Evolutionary conservation across 1,140 invertebrate genomes (phyloP), one percentile per base, ranked within the genome.

Genomic region (Heliconius congener): DNA sequence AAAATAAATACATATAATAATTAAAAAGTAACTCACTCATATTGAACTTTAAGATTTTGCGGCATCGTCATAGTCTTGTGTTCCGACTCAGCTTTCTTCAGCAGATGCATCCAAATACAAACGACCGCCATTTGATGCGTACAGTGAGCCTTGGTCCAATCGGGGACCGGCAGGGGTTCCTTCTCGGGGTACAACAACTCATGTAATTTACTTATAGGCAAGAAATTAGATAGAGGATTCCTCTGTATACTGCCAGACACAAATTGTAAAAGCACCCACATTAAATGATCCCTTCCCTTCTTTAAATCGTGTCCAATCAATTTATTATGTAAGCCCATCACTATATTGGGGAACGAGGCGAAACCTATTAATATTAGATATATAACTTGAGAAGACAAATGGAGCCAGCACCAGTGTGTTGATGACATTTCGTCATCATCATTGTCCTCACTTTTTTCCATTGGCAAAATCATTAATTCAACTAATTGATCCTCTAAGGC

Each of bases 191-290:
- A 99, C 1, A 99, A 94, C 9, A 99, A 94, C 91, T 99, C 98
- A 91, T 98, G 98, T 1, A 99, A 95, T 91, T 98, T 97, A 77
- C 99, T 96, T 52, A 99, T 97, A 1, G 98, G 98, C 71, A 99
- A 93, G 89, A 99, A 99, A 89, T 98, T 98, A 8, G 96, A 96
- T 34, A 99, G 90, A 1, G 98, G 97, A 95, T 99, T 99, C 83
- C 98, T 97, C 93, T 99, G 98, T 87, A 99, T 99, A 88, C 98
- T 99, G 71, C 98, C 98, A 3, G 98, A 99, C 81, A 99, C 99
- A 88, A 99, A 99, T 93, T 99, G 99, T 9, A 99, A 92, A n/a
- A 99, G 93, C 6, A 99, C 97, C 99, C 99, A 99, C 98, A 99
- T 99, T 1, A 99, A 93, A 86, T 99, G 98, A 94, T 99, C 98